Conservation (phyloP, 64 coral and sea anemone species). For the Montipora efflorescens region DNA sequence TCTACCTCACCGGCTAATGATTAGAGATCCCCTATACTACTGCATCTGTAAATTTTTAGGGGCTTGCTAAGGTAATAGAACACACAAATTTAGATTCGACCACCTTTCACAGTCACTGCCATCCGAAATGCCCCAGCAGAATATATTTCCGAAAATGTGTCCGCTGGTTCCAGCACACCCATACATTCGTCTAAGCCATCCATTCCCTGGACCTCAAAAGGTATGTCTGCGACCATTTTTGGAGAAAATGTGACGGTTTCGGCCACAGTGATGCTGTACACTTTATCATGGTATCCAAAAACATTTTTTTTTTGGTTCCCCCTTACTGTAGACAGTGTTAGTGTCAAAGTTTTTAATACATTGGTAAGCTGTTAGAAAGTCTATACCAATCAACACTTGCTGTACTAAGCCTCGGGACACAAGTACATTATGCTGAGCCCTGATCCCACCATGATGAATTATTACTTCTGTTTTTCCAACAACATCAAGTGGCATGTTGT, state of each 20-base stretch:
- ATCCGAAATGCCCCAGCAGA: not conserved
- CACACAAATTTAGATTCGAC: slow-evolving; percentile 7
- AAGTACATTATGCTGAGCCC: not conserved
- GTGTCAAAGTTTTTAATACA: slow-evolving; percentile 41
- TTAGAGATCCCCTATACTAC: not conserved
- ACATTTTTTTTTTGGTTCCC: not conserved
- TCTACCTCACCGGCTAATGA: not conserved
- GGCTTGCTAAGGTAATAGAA: slow-evolving; percentile 44
- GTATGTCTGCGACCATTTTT: not conserved
- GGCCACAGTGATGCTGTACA: slow-evolving; percentile 22
- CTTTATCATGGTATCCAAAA: slow-evolving; percentile 6
- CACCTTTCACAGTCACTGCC: slow-evolving; percentile 31
- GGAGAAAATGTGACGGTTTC: slow-evolving; percentile 42
- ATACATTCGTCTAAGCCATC: not conserved
- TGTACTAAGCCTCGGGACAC: slow-evolving; percentile 23
- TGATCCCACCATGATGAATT: slow-evolving; percentile 2
- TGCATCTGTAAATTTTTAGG: slow-evolving; percentile 5
- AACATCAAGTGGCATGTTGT: slow-evolving; percentile 17
- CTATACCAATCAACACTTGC: slow-evolving; percentile 48
- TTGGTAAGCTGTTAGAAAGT: slow-evolving; percentile 45
- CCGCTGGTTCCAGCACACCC: slow-evolving; percentile 43
- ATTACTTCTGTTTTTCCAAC: slow-evolving; percentile 6
- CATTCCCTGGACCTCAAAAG: not conserved
- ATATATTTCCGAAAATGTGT: slow-evolving; percentile 3
- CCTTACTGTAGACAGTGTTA: not conserved